These are phyloP conservation scores for Oscheius sp. DNA, from an alignment of 1,140 invertebrate species.

Conservation along the genomic window DNA sequence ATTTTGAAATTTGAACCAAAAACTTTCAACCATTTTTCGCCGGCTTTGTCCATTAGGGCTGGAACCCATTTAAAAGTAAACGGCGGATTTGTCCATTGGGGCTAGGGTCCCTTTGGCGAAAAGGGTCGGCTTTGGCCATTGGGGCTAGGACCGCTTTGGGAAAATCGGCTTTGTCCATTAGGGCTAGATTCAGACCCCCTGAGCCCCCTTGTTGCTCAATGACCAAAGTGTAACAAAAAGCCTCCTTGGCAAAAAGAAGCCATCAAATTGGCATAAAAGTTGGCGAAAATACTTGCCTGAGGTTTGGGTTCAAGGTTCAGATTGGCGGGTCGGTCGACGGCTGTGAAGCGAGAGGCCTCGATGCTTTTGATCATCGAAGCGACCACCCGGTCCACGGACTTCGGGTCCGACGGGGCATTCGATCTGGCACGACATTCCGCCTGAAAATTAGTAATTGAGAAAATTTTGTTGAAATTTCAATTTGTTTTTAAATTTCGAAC, in stretches of 20 bases:
- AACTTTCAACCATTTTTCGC: too few relatives aligned
- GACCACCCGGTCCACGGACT: neutral
- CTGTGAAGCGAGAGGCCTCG: neutral
- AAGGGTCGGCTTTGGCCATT: too few relatives aligned
- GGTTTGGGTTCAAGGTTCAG: conserved; percentile 1
- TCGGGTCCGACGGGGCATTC: neutral
- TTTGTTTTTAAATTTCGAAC: too few relatives aligned
- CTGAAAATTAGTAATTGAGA: conserved; percentile 6
- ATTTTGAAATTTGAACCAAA: too few relatives aligned
- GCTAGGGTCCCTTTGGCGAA: too few relatives aligned
- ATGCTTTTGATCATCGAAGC: conserved; percentile 20
- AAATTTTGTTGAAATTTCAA: neutral
- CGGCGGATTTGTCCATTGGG: too few relatives aligned
- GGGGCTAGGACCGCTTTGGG: too few relatives aligned
- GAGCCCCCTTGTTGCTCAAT: too few relatives aligned
- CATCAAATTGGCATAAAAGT: neutral
- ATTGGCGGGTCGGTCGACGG: neutral
- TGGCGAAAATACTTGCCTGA: neutral
- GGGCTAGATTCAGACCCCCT: too few relatives aligned
- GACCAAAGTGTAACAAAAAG: neutral
- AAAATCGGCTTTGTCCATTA: too few relatives aligned
- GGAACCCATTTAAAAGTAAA: too few relatives aligned
- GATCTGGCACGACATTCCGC: conserved; percentile 13
- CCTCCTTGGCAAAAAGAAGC: neutral
- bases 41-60: too few relatives aligned